These are phyloP conservation scores for Botrylloides violaceus DNA, from an alignment of 23 tunicate genomes.

Conservation along the genomic window DNA sequence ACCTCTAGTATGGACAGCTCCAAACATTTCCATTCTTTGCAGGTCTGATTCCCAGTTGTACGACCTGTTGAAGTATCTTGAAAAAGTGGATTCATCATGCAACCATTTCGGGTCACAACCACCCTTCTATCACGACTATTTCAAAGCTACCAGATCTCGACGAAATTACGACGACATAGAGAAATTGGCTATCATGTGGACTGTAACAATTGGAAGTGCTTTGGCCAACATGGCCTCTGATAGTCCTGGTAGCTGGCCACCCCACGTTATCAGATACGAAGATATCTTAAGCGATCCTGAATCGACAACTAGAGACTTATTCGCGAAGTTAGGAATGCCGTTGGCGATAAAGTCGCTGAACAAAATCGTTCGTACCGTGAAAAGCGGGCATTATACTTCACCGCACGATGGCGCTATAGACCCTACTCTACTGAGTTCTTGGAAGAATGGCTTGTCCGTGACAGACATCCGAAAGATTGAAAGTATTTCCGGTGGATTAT, in stretches of 20 bases:
- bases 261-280: conserved; percentile 69
- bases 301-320: conserved; percentile 19
- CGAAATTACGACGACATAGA: conserved; percentile 12
- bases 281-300: conserved; percentile 48
- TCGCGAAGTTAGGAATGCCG: conserved; percentile 35
- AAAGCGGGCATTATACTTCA: not conserved
- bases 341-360: conserved; percentile 43
- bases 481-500: conserved; percentile 3
- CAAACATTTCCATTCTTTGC: not conserved
- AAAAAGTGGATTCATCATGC: not conserved
- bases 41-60: not conserved
- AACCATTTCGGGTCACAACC: not conserved
- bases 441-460: not conserved
- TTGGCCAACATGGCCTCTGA: conserved; percentile 17
- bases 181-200: conserved; percentile 58
- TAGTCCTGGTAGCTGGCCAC: conserved; percentile 18
- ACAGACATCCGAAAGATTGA: conserved; percentile 7
- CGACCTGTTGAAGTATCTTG: not conserved
- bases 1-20: too few species aligned
- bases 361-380: conserved; percentile 28
- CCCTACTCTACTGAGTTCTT: not conserved
- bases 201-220: conserved; percentile 3
- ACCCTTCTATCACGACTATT: not conserved
- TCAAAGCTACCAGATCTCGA: not conserved
- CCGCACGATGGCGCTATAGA: conserved; percentile 1